Conservation (phyloP, 1,140 invertebrate species). For the Lamellibrachia luymesi region DNA sequence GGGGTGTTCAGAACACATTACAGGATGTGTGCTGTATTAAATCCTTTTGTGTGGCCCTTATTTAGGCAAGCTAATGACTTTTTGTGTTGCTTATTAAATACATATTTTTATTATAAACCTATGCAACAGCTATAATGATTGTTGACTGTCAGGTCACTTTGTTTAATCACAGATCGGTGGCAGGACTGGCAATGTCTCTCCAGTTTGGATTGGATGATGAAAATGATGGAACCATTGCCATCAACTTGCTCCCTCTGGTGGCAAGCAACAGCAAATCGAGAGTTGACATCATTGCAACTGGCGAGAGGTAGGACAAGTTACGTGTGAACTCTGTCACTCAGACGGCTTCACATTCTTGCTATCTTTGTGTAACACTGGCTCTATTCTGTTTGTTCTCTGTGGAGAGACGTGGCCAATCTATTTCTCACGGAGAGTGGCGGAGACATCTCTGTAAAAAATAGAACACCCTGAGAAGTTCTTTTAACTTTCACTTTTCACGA, state of each 20-base stretch:
- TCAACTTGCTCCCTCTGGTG: conserved; percentile 11
- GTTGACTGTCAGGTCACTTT: background rate
- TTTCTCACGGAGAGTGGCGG: too few relatives aligned
- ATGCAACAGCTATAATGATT: background rate
- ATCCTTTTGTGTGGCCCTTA: too few relatives aligned
- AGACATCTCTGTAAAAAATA: too few relatives aligned
- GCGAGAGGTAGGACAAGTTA: background rate
- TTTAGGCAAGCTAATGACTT: too few relatives aligned
- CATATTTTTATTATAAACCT: too few relatives aligned
- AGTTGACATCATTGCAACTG: background rate
- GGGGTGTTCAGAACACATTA: too few relatives aligned
- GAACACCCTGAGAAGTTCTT: too few relatives aligned
- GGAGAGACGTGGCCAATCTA: too few relatives aligned
- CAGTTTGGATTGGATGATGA: conserved; percentile 16
- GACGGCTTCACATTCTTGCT: background rate
- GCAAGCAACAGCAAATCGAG: background rate
- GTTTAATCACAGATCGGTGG: background rate
- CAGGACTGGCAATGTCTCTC: background rate
- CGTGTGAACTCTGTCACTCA: background rate
- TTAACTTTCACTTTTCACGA: too few relatives aligned
- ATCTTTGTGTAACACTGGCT: background rate
- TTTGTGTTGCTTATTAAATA: too few relatives aligned
- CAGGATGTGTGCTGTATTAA: too few relatives aligned
- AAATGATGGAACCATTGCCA: background rate
- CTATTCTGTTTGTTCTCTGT: too few relatives aligned